Conservation (phyloP, 2,888 invertebrate species). For the Coronaproctus castanopsis region DNA sequence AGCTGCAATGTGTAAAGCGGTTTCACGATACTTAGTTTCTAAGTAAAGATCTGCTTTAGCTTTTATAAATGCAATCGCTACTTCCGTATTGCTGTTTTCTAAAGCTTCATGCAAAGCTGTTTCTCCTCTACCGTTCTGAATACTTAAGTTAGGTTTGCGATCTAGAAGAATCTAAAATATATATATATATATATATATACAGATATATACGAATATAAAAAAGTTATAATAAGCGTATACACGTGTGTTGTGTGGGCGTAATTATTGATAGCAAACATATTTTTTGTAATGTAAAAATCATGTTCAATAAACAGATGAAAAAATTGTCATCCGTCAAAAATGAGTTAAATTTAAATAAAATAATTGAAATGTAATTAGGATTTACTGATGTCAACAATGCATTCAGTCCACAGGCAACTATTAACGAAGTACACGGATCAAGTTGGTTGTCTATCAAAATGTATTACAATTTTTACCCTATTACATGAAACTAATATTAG, state of each 20-base stretch:
- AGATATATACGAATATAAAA: background rate
- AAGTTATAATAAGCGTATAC: background rate
- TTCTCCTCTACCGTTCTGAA: slow-evolving; percentile 27
- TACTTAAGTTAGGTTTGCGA: slow-evolving; percentile 25
- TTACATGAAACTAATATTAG: too few species aligned
- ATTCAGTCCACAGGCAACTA: too few species aligned
- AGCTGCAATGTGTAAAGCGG: slow-evolving; percentile 26
- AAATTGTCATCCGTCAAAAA: too few species aligned
- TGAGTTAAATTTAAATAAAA: too few species aligned
- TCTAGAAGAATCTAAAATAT: slow-evolving; percentile 23
- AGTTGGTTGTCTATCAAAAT: too few species aligned
- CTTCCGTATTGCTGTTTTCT: slow-evolving; percentile 16
- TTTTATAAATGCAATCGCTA: slow-evolving; percentile 15
- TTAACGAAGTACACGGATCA: too few species aligned
- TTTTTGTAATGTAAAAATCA: too few species aligned
- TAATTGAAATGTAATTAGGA: too few species aligned
- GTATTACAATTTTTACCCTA: too few species aligned
- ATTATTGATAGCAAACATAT: too few species aligned
- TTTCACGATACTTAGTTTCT: slow-evolving; percentile 25
- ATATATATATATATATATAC: background rate
- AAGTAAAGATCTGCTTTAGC: slow-evolving; percentile 15
- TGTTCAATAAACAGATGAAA: too few species aligned
- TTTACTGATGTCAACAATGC: too few species aligned
- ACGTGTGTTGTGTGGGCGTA: background rate
- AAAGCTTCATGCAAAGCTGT: slow-evolving; percentile 21